phyloP scores from a whole-genome alignment of 2,888 invertebrate genomes.

The Eurytoma adleriae region DNA sequence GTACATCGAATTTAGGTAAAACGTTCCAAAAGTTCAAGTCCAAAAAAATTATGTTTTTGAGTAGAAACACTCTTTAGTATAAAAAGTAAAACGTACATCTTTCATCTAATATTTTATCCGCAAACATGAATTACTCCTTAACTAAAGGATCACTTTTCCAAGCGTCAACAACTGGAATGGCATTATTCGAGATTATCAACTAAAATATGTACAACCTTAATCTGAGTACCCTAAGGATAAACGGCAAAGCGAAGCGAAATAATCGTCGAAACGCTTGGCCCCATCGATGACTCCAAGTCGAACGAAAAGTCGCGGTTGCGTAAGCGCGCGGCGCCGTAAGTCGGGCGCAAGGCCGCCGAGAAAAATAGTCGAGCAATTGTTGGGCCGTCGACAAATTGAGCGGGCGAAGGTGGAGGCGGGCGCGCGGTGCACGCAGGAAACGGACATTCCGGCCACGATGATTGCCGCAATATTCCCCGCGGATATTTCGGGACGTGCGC shows the following conservation, averaged over 20 bases:
- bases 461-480: conserved; percentile 34
- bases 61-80: no score
- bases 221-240: not conserved
- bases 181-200: conserved; percentile 53
- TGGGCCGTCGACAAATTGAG: conserved; percentile 38
- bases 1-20: no score
- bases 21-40: no score
- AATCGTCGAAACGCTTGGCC: no score
- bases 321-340: not conserved
- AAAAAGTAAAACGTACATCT: no score
- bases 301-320: not conserved
- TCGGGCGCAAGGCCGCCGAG: conserved; percentile 37
- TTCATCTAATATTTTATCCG: not conserved
- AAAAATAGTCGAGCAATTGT: conserved; percentile 51
- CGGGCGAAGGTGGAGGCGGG: conserved; percentile 17
- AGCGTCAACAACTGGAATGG: conserved; percentile 55
- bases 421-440: conserved; percentile 33
- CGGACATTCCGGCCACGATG: conserved; percentile 39
- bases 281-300: not conserved
- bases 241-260: not conserved
- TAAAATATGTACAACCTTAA: conserved; percentile 32
- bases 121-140: not conserved
- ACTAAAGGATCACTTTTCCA: not conserved
- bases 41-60: no score
- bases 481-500: conserved; percentile 22